phyloP scores from a whole-genome alignment of 2,113 vertebrate genomes.

The Alces alces region DNA sequence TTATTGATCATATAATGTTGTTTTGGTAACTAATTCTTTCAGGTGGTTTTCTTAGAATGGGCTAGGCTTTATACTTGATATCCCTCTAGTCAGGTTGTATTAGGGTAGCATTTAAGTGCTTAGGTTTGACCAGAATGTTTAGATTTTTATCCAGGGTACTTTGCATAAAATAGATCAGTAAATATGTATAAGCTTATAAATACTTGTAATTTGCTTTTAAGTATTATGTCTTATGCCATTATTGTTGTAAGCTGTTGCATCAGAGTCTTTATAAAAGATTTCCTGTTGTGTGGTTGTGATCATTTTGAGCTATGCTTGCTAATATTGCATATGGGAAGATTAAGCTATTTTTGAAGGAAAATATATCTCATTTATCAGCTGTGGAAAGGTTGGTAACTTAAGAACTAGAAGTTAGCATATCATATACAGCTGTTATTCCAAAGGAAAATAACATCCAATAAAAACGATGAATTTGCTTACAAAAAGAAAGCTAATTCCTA shows the following conservation, averaged over 20 bases:
- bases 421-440: neutral
- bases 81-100: neutral
- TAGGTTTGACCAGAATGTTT: neutral
- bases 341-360: constrained; percentile 2
- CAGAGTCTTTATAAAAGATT: neutral
- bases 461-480: constrained; percentile 11
- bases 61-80: neutral
- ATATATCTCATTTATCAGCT: neutral
- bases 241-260: neutral
- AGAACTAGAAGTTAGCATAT: constrained; percentile 2
- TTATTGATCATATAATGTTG: neutral
- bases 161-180: neutral
- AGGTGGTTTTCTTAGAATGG: neutral
- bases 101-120: neutral
- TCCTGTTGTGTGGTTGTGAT: neutral
- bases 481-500: constrained; percentile 5
- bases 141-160: neutral
- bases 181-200: neutral
- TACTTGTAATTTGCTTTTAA: constrained; percentile 7
- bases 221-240: neutral
- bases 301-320: neutral
- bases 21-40: neutral
- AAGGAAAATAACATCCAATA: neutral
- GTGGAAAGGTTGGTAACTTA: neutral
- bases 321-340: neutral